A percentile compares a stretch with the other conserved stretches of the same genome.
These are phyloP conservation scores for Macheiramphus alcinus DNA, from an alignment of 2,113 vertebrate species.

Conservation along the genomic window DNA sequence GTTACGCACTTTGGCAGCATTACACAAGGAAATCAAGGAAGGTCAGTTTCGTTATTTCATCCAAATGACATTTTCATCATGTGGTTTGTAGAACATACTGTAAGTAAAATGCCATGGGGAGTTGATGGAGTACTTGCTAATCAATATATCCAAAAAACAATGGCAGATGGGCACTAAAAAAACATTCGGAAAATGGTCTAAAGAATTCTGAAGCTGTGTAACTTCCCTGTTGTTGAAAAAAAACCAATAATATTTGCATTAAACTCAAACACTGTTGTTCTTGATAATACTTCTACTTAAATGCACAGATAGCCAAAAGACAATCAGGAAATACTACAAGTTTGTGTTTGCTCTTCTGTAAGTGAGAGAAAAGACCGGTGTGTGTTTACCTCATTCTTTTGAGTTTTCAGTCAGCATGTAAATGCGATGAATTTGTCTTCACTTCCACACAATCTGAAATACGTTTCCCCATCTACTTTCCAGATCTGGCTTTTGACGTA, in stretches of 20 bases:
- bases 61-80: background rate
- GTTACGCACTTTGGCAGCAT: background rate
- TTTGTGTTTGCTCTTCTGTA: background rate
- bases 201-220: background rate
- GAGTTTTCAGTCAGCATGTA: background rate
- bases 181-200: background rate
- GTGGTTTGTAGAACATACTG: background rate
- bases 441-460: background rate
- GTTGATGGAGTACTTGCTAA: background rate
- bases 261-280: background rate
- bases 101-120: background rate
- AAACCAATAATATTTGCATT: background rate
- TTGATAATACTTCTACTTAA: background rate
- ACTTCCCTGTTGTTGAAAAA: background rate
- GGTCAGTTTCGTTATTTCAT: background rate
- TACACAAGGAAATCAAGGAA: background rate
- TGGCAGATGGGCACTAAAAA: background rate
- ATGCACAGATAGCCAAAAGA: background rate
- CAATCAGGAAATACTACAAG: background rate
- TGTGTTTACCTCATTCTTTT: background rate
- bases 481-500: background rate
- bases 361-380: background rate
- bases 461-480: background rate
- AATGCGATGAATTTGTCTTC: background rate
- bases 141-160: background rate